Evolutionary conservation across 35 echinoderm and acorn worm genomes (phyloP).

Genomic region (Heliocidaris erythrogramma): DNA sequence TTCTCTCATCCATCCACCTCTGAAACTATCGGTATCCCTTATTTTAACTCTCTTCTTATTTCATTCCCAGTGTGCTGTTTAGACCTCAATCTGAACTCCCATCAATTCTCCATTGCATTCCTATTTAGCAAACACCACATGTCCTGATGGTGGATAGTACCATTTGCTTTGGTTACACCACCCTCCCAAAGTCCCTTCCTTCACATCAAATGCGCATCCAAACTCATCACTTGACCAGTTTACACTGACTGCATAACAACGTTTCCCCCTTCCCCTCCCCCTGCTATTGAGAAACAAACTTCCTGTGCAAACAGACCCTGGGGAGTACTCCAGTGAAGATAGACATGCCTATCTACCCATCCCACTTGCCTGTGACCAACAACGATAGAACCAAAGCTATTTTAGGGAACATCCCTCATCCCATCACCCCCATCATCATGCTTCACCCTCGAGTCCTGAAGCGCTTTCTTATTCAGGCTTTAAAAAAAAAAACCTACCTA

Average conservation of each 20-base stretch:
- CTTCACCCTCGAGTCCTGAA: background rate
- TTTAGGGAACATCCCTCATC: background rate
- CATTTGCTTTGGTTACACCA: background rate
- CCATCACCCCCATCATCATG: background rate
- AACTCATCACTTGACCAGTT: constrained; percentile 8
- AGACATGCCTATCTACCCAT: constrained; percentile 1
- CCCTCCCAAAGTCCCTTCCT: background rate
- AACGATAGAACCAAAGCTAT: background rate
- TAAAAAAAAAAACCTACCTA: too few relatives aligned
- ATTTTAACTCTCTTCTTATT: background rate
- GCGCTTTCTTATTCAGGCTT: background rate
- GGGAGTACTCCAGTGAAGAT: background rate
- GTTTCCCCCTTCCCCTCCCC: background rate
- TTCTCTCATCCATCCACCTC: background rate
- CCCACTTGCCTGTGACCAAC: background rate
- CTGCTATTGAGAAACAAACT: background rate
- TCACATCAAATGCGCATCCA: background rate
- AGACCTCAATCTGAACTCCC: too few relatives aligned
- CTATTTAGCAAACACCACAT: background rate
- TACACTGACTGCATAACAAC: background rate
- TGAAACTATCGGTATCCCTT: too few relatives aligned
- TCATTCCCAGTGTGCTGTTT: background rate
- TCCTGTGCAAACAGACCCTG: background rate
- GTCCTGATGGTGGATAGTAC: background rate
- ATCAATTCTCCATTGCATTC: background rate